Evolutionary conservation across 2,797 vertebrate species (phyloP), one percentile per base, ranked within the genome.

Genomic region (Sebastes steindachneri): DNA sequence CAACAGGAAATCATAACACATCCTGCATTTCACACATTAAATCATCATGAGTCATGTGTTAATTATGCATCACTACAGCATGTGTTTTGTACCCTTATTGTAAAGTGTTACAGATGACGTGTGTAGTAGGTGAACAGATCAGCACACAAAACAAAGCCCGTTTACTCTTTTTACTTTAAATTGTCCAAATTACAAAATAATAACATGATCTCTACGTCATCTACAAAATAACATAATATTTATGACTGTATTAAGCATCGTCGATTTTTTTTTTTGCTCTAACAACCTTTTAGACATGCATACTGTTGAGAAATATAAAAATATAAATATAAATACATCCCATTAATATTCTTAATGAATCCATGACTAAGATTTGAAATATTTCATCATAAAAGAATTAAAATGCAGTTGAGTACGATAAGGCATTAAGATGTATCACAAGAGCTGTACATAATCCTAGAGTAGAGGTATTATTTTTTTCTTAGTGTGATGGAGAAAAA

Each of bases 311-410:
- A 96, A 96, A 96, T 96, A 96, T 95, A 96, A 96, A 96, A 96
- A 96, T 96, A 96, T 96, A 96, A 96, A 96, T 96, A 96, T 96
- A 96, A 96, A 96, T 96, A 96, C 95, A 96, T 96, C 95, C 95
- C 96, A 93, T 95, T 95, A 94, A 95, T 95, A 95, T 95, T 94
- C 93, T 94, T 94, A 96, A 95, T 95, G 94, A 93, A 94, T 95
- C 88, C 89, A 94, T 91, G 93, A 95, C 94, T 96, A 95, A 92
- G 87, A 95, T 95, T 94, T 95, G 94, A 96, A 95, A 95, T 94
- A 95, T 94, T 93, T 95, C 89, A 89, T 94, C 94, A 92, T 95
- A 92, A 95, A 96, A 94, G 83, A 95, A 94, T 95, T 94, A 92
- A 95, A 95, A 95, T 93, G 95, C 92, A 95, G 94, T 95, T 92